A percentile compares a stretch with the other conserved stretches of the same genome.
These are phyloP conservation scores for Callinectes sapidus DNA, from an alignment of 2,888 invertebrate species.

Conservation along the genomic window DNA sequence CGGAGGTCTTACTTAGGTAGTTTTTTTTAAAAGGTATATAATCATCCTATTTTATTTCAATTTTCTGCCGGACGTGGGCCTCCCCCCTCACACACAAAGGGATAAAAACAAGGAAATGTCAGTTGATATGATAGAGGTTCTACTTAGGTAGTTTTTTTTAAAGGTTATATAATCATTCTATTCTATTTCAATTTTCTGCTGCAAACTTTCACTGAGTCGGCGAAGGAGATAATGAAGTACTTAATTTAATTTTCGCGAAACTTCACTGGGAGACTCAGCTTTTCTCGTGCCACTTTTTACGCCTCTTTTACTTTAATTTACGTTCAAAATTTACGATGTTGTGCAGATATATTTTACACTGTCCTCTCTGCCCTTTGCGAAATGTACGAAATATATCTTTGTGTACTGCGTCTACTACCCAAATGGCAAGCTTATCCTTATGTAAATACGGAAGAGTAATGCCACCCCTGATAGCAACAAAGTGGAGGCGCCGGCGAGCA, in stretches of 20 bases:
- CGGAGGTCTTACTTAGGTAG: not conserved
- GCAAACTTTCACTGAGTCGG: not conserved
- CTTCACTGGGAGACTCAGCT: no score
- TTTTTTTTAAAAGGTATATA: not conserved
- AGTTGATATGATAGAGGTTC: not conserved
- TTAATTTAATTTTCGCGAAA: no score
- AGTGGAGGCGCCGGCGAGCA: not conserved
- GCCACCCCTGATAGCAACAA: not conserved
- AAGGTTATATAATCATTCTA: not conserved
- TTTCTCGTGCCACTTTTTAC: no score
- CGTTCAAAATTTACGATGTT: not conserved
- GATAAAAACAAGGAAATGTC: not conserved
- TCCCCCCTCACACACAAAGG: slow-evolving; percentile 41
- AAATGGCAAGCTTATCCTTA: not conserved
- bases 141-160: not conserved
- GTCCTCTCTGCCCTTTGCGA: not conserved
- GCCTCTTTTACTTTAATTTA: no score
- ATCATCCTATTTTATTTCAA: no score
- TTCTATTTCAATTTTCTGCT: no score
- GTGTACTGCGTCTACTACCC: not conserved
- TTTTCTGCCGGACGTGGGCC: slow-evolving; percentile 44
- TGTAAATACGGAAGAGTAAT: not conserved
- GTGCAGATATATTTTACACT: not conserved
- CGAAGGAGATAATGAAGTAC: not conserved
- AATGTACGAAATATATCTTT: not conserved